phyloP scores from a whole-genome alignment of 2,888 invertebrate species.

The Camptogramma bilineatum region DNA sequence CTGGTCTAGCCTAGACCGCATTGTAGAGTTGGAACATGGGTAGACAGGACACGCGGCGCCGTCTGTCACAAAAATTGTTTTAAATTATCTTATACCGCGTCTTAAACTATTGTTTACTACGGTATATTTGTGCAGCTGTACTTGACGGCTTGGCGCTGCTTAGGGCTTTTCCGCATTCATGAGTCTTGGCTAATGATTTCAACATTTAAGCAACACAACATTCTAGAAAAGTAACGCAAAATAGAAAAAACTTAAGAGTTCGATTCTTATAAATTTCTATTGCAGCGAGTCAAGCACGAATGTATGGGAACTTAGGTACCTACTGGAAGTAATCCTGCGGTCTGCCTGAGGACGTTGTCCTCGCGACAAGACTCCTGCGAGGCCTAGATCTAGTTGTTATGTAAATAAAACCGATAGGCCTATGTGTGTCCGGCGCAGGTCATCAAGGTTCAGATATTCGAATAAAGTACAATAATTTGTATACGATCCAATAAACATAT shows the following conservation, averaged over 20 bases:
- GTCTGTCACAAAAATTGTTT: neutral
- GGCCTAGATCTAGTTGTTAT: constrained; percentile 18
- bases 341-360: constrained; percentile 24
- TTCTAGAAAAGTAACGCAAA: neutral
- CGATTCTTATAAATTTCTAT: constrained; percentile 12
- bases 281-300: constrained; percentile 20
- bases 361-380: constrained; percentile 7
- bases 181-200: neutral
- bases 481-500: too few species aligned
- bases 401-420: constrained; percentile 3
- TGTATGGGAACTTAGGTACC: constrained; percentile 7
- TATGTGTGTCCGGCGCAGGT: too few species aligned
- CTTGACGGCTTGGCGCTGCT: neutral
- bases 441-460: too few species aligned
- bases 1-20: constrained; percentile 44
- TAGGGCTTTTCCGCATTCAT: constrained; percentile 11
- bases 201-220: neutral
- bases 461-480: too few species aligned
- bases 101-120: constrained; percentile 7
- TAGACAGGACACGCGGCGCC: constrained; percentile 13
- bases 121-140: neutral
- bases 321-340: constrained; percentile 13
- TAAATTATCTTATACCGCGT: neutral
- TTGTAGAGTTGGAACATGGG: constrained; percentile 24
- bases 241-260: neutral